Evolutionary conservation across 1,140 invertebrate genomes (phyloP).

Genomic region (Formica selysi): DNA sequence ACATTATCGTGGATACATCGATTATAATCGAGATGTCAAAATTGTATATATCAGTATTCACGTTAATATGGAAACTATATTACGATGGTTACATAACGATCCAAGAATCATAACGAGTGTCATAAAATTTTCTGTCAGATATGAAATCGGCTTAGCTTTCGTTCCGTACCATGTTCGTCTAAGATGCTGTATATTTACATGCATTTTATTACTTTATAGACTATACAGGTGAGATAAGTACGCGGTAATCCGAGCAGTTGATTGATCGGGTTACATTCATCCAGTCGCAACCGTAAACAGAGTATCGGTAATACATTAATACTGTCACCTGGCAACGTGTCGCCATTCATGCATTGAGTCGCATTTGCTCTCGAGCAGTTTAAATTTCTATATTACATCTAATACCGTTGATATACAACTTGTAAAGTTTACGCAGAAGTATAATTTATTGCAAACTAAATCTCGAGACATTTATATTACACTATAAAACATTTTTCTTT

Average conservation of each 20-base stretch:
- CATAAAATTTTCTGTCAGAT: conserved; percentile 12
- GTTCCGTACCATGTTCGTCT: neutral
- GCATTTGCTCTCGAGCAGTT: neutral
- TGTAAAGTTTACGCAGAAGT: neutral
- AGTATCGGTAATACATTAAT: conserved; percentile 51
- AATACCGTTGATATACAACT: neutral
- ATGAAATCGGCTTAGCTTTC: neutral
- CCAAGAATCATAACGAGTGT: conserved; percentile 31
- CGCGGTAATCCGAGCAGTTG: conserved; percentile 55
- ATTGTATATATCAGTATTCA: conserved; percentile 42
- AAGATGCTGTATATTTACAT: conserved; percentile 20
- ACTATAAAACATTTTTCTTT: no score
- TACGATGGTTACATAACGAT: conserved; percentile 41
- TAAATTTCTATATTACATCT: neutral
- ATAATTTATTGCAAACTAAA: neutral
- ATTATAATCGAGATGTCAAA: conserved; percentile 44
- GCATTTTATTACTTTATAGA: conserved; percentile 25
- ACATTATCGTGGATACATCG: conserved; percentile 19
- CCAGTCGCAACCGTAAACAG: conserved; percentile 62
- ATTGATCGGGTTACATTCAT: conserved; percentile 56
- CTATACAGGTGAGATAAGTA: conserved; percentile 45
- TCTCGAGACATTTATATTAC: neutral
- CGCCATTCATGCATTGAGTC: conserved; percentile 27
- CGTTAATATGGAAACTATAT: conserved; percentile 39
- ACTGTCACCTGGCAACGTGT: conserved; percentile 23